Evolutionary conservation across 1,140 invertebrate species (phyloP).

Genomic region (Drosophila prosaltans): DNA sequence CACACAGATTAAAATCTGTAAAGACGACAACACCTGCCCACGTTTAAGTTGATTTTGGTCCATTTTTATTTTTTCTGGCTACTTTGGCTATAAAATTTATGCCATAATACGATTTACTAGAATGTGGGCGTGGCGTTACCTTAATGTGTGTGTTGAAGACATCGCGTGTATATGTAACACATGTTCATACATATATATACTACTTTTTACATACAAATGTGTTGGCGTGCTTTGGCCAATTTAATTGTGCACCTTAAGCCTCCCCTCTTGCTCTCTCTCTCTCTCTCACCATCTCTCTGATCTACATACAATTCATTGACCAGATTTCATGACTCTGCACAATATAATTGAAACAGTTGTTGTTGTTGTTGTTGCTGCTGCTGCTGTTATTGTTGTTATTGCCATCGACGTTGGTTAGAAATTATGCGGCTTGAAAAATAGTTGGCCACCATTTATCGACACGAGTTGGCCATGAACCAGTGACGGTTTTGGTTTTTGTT

Average conservation of each 20-base stretch:
- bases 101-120: conserved; percentile 41
- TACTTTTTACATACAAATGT: conserved; percentile 15
- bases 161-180: conserved; percentile 46
- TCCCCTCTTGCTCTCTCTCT: conserved; percentile 16
- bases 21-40: conserved; percentile 45
- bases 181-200: conserved; percentile 17
- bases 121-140: conserved; percentile 44
- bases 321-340: conserved; percentile 73
- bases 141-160: conserved; percentile 5
- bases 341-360: conserved; percentile 59
- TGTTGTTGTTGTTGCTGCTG: conserved; percentile 35
- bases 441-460: conserved; percentile 67
- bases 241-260: conserved; percentile 32
- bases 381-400: conserved; percentile 24
- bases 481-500: conserved; percentile 44
- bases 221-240: conserved; percentile 56
- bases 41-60: conserved; percentile 14
- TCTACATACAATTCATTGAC: conserved; percentile 68
- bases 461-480: conserved; percentile 78
- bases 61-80: conserved; percentile 16
- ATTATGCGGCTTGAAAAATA: conserved; percentile 57
- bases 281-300: neutral
- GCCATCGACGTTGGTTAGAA: conserved; percentile 42
- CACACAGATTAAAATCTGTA: neutral
- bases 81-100: conserved; percentile 38